Conservation (phyloP, 2,797 vertebrate species). For the Sylvilagus floridanus region DNA sequence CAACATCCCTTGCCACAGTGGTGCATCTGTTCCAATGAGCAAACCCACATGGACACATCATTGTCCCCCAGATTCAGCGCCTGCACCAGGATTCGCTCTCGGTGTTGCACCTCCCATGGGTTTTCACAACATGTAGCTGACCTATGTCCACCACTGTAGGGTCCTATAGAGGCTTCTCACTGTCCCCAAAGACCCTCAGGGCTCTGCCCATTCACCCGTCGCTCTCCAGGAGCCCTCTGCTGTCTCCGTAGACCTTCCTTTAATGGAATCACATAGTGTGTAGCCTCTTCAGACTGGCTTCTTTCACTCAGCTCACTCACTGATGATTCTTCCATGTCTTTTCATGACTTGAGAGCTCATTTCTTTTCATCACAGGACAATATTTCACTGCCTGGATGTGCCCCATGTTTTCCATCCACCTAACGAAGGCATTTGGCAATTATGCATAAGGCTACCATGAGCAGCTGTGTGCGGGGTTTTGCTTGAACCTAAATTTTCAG, state of each 20-base stretch:
- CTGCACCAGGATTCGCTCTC: background rate
- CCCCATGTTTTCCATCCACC: background rate
- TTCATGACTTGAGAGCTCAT: background rate
- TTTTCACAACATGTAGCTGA: background rate
- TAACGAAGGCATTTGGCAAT: background rate
- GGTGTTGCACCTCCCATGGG: background rate
- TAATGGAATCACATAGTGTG: background rate
- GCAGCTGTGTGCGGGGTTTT: background rate
- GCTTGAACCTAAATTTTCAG: background rate
- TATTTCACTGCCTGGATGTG: background rate
- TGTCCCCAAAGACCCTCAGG: background rate
- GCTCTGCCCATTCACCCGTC: background rate
- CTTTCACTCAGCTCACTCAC: background rate
- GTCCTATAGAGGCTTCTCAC: background rate
- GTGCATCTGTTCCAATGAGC: background rate
- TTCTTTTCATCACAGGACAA: background rate
- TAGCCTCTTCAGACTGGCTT: background rate
- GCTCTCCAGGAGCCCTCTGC: background rate
- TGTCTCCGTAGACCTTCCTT: background rate
- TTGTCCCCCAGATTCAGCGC: background rate
- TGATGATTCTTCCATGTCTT: background rate
- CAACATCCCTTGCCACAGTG: background rate
- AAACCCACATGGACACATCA: background rate
- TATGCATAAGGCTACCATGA: background rate
- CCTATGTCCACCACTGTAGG: background rate